These are phyloP conservation scores for Holotrichia oblita DNA, from an alignment of 1,140 invertebrate genomes.

Conservation along the genomic window DNA sequence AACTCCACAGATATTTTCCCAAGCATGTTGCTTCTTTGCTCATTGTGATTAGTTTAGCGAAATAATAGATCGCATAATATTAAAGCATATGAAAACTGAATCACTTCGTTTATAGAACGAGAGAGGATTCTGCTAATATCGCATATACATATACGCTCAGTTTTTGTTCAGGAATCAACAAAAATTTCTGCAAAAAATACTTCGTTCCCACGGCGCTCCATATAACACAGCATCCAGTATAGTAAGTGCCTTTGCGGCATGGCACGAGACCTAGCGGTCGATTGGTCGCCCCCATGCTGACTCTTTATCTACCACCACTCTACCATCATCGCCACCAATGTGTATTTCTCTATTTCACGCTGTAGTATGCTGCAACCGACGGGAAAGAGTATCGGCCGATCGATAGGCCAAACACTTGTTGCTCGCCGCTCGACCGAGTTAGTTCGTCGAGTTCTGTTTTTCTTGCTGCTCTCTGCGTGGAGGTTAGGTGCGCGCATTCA, in stretches of 20 bases:
- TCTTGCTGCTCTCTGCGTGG: neutral
- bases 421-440: constrained; percentile 16
- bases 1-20: too few species aligned
- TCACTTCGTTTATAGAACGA: too few species aligned
- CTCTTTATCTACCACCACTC: constrained; percentile 31
- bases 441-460: constrained; percentile 13
- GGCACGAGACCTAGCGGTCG: constrained; percentile 26
- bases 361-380: constrained; percentile 8
- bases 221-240: neutral
- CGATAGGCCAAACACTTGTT: constrained; percentile 39
- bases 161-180: neutral
- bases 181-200: neutral
- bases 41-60: too few species aligned
- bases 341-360: constrained; percentile 10
- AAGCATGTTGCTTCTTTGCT: too few species aligned
- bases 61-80: too few species aligned
- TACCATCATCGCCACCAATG: constrained; percentile 28
- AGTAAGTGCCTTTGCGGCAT: constrained; percentile 19
- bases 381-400: constrained; percentile 36
- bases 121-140: too few species aligned
- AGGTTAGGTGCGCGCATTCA: constrained; percentile 3
- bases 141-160: neutral
- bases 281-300: constrained; percentile 27
- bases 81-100: too few species aligned
- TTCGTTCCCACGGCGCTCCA: neutral